phyloP scores from a whole-genome alignment of 1,140 invertebrate genomes.

The Nylanderia fulva region DNA sequence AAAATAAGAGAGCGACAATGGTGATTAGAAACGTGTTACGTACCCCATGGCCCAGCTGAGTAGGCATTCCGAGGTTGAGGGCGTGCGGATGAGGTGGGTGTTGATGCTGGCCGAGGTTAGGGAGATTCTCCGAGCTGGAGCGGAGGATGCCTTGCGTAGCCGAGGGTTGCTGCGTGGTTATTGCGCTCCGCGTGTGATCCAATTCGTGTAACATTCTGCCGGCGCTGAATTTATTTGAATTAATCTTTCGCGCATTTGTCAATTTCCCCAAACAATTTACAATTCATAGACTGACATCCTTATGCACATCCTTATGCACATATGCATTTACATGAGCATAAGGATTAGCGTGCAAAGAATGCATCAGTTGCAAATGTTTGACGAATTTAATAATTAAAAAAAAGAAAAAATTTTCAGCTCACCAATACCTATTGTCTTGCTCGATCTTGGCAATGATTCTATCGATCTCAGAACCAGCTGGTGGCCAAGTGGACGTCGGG shows the following conservation, averaged over 20 bases:
- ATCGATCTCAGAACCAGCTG: conserved; percentile 94
- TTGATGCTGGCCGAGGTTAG: conserved; percentile 82
- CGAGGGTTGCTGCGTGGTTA: conserved; percentile 84
- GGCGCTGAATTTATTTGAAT: conserved; percentile 63
- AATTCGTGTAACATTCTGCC: conserved; percentile 93
- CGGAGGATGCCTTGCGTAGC: conserved; percentile 80
- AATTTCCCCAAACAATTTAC: not conserved
- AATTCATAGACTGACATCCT: not conserved
- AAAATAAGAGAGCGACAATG: not conserved
- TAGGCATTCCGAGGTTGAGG: conserved; percentile 82
- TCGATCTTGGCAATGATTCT: conserved; percentile 98
- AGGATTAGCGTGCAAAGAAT: not conserved
- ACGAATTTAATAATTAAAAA: not conserved
- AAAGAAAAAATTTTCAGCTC: not conserved
- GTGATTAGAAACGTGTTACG: conserved; percentile 49
- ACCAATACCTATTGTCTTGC: conserved; percentile 89
- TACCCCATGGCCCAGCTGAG: conserved; percentile 82
- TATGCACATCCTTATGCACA: not conserved
- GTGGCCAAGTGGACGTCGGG: conserved; percentile 86
- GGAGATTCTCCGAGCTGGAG: conserved; percentile 84
- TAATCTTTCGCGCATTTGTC: not conserved
- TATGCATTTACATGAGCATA: no score
- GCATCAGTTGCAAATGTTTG: not conserved
- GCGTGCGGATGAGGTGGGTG: conserved; percentile 83
- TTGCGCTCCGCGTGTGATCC: conserved; percentile 91